Conservation (phyloP, 1,140 invertebrate genomes). For the Drosophila ambigua region DNA sequence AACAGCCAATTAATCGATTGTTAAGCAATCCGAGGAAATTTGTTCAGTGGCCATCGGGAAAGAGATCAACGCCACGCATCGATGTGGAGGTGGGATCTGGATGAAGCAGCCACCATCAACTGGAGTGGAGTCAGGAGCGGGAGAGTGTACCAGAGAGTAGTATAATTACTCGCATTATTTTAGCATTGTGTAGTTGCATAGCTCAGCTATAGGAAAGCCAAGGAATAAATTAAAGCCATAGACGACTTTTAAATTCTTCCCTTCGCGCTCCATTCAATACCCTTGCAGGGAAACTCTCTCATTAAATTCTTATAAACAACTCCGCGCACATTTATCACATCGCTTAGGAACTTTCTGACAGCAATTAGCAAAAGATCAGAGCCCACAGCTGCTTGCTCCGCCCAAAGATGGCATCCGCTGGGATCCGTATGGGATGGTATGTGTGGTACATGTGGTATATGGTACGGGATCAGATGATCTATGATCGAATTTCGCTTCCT, state of each 20-base stretch:
- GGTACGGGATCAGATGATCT: slow-evolving; percentile 38
- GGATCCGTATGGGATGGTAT: too few relatives aligned
- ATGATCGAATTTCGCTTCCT: slow-evolving; percentile 38
- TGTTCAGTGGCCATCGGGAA: background rate
- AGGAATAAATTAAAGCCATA: too few relatives aligned
- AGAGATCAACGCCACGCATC: too few relatives aligned
- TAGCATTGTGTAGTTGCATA: too few relatives aligned
- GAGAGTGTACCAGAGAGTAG: too few relatives aligned
- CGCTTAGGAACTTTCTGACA: slow-evolving; percentile 42
- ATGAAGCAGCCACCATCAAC: too few relatives aligned
- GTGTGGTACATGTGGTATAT: too few relatives aligned
- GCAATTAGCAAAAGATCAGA: slow-evolving; percentile 50
- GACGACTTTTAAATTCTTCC: too few relatives aligned
- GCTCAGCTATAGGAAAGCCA: too few relatives aligned
- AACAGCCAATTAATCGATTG: slow-evolving; percentile 52
- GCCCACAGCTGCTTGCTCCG: slow-evolving; percentile 41
- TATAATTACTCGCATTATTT: too few relatives aligned
- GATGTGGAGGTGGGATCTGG: too few relatives aligned
- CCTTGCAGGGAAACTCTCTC: slow-evolving; percentile 1
- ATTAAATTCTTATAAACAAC: slow-evolving; percentile 47
- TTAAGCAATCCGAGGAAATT: slow-evolving; percentile 15
- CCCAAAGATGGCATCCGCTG: background rate
- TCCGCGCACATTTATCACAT: slow-evolving; percentile 29
- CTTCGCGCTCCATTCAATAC: background rate
- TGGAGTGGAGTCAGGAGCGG: too few relatives aligned